These are phyloP conservation scores for Panulirus ornatus DNA, from an alignment of 1,140 invertebrate species.

Conservation along the genomic window DNA sequence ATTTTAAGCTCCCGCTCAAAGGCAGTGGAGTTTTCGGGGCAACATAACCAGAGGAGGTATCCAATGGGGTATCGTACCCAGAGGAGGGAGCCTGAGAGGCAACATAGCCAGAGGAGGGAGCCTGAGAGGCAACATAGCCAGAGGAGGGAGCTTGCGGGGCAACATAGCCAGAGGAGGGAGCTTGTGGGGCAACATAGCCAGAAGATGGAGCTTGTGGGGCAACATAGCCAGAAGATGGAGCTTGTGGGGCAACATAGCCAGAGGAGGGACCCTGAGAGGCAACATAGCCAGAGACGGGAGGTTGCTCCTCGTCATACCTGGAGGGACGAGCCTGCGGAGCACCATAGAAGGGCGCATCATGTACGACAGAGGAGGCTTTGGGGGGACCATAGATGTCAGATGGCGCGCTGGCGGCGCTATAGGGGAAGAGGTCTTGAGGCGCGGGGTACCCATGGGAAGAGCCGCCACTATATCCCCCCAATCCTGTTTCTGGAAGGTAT, in stretches of 20 bases:
- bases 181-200: background rate
- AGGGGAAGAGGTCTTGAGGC: background rate
- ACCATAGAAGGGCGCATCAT: slow-evolving; percentile 4
- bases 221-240: background rate
- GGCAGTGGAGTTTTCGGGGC: background rate
- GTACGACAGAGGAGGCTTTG: slow-evolving; percentile 28
- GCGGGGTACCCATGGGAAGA: too few relatives aligned
- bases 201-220: background rate
- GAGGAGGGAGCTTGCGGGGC: background rate
- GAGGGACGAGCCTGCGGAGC: background rate
- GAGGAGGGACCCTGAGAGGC: background rate
- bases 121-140: slow-evolving; percentile 4
- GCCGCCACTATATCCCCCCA: too few relatives aligned
- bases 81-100: background rate
- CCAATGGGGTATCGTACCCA: background rate
- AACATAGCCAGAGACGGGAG: background rate
- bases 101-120: slow-evolving; percentile 26
- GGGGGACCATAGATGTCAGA: slow-evolving; percentile 7
- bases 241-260: background rate
- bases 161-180: background rate
- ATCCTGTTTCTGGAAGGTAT: background rate
- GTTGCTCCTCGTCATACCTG: background rate
- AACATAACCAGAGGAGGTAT: background rate
- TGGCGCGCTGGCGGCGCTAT: background rate
- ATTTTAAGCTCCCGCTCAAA: too few relatives aligned